Evolutionary conservation across 1,140 invertebrate species (phyloP).

Genomic region (Drosophila takahashii): DNA sequence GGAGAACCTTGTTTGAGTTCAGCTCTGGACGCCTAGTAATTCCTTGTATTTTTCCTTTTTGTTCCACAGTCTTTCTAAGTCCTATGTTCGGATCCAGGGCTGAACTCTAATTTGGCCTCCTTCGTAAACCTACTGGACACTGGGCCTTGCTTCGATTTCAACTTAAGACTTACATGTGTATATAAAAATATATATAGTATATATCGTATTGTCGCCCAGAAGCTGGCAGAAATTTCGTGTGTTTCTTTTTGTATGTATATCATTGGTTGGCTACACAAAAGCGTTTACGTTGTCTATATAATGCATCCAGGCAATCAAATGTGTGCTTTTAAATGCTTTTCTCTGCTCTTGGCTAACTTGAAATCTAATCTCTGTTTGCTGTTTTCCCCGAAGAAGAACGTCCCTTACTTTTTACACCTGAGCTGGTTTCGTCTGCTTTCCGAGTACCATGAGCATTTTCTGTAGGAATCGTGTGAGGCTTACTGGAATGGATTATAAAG

Average conservation of each 20-base stretch:
- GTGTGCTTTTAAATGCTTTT: conserved; percentile 68
- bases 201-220: conserved; percentile 31
- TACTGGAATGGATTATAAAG: conserved; percentile 86
- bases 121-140: conserved; percentile 34
- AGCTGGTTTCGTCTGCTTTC: conserved; percentile 88
- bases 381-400: conserved; percentile 4
- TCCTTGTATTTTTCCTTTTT: conserved; percentile 49
- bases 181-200: conserved; percentile 69
- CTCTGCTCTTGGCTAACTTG: conserved; percentile 46
- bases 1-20: conserved; percentile 2
- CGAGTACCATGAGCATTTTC: conserved; percentile 89
- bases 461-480: conserved; percentile 87
- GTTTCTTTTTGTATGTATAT: conserved; percentile 20
- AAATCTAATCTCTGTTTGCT: conserved; percentile 17
- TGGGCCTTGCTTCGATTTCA: conserved; percentile 58
- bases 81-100: conserved; percentile 35
- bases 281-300: conserved; percentile 49
- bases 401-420: conserved; percentile 86
- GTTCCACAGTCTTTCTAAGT: conserved; percentile 44
- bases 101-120: conserved; percentile 19
- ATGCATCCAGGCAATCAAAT: conserved; percentile 39
- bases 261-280: conserved; percentile 66
- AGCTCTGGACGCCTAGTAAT: conserved; percentile 33
- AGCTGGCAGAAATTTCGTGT: conserved; percentile 16
- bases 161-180: conserved; percentile 71